phyloP scores from a whole-genome alignment of 1,140 invertebrate genomes.

The Procambarus clarkii region DNA sequence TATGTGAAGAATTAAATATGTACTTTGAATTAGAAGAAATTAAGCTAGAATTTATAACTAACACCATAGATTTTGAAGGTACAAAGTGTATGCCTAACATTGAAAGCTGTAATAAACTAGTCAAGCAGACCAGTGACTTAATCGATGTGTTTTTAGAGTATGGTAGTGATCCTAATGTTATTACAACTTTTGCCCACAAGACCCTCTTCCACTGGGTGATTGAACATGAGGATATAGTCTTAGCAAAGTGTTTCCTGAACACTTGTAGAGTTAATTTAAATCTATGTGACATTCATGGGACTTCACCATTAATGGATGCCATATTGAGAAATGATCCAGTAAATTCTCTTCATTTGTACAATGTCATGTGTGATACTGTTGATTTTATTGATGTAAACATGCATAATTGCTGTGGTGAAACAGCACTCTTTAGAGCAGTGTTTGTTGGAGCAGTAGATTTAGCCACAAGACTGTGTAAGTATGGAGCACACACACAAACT shows the following conservation, averaged over 20 bases:
- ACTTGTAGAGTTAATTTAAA: constrained; percentile 56
- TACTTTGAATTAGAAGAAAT: constrained; percentile 47
- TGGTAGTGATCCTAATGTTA: constrained; percentile 60
- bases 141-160: constrained; percentile 44
- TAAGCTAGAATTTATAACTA: constrained; percentile 44
- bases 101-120: constrained; percentile 25
- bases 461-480: constrained; percentile 12
- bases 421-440: constrained; percentile 47
- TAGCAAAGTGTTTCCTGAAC: constrained; percentile 38
- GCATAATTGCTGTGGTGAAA: constrained; percentile 56
- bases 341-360: constrained; percentile 35
- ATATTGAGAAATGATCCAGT: constrained; percentile 44
- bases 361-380: constrained; percentile 44
- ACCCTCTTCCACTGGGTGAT: constrained; percentile 61
- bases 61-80: constrained; percentile 46
- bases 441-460: constrained; percentile 55
- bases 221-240: constrained; percentile 53
- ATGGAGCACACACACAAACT: constrained; percentile 41
- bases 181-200: constrained; percentile 61
- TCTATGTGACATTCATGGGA: constrained; percentile 55
- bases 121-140: constrained; percentile 51
- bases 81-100: constrained; percentile 13
- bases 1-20: constrained; percentile 55
- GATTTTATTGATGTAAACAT: constrained; percentile 42
- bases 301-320: constrained; percentile 51